A percentile compares a stretch with the other conserved stretches of the same genome.
These are phyloP conservation scores for Lycodopsis pacificus DNA, from an alignment of 2,797 vertebrate species.

Conservation along the genomic window DNA sequence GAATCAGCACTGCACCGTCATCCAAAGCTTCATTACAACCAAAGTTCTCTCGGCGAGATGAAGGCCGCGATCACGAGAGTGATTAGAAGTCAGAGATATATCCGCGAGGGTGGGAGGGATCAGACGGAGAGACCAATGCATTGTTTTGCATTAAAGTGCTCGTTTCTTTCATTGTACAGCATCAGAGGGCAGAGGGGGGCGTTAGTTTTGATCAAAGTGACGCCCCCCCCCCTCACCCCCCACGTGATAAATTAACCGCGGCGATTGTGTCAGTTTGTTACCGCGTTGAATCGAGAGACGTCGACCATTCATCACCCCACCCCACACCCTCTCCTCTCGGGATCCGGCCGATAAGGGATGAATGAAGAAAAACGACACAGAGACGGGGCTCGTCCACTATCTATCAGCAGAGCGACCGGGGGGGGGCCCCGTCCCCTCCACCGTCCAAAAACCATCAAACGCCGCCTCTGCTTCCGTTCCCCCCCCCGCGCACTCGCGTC, in stretches of 20 bases:
- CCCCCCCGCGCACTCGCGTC: neutral
- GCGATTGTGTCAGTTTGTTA: conserved; percentile 67
- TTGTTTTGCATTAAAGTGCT: conserved; percentile 35
- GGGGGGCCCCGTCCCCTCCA: conserved; percentile 34
- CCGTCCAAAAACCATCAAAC: conserved; percentile 82
- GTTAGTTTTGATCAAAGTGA: conserved; percentile 47
- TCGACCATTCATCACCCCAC: conserved; percentile 54
- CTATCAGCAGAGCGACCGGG: conserved; percentile 83
- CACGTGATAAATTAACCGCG: conserved; percentile 61
- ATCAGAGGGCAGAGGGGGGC: conserved; percentile 8
- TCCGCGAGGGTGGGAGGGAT: neutral
- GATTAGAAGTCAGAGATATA: conserved; percentile 36
- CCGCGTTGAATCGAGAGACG: conserved; percentile 35
- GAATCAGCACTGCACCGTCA: conserved; percentile 50
- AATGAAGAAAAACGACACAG: conserved; percentile 93
- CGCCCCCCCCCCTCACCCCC: neutral
- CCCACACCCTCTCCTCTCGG: conserved; percentile 12
- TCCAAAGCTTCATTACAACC: conserved; percentile 26
- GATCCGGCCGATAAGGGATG: conserved; percentile 60
- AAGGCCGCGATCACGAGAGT: conserved; percentile 30
- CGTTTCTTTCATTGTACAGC: conserved; percentile 28
- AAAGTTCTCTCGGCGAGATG: conserved; percentile 16
- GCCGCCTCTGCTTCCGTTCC: conserved; percentile 76
- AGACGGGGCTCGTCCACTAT: conserved; percentile 86
- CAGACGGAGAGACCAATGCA: neutral